Evolutionary conservation across 1,140 invertebrate species (phyloP).

Genomic region (Sarcophaga bullata): DNA sequence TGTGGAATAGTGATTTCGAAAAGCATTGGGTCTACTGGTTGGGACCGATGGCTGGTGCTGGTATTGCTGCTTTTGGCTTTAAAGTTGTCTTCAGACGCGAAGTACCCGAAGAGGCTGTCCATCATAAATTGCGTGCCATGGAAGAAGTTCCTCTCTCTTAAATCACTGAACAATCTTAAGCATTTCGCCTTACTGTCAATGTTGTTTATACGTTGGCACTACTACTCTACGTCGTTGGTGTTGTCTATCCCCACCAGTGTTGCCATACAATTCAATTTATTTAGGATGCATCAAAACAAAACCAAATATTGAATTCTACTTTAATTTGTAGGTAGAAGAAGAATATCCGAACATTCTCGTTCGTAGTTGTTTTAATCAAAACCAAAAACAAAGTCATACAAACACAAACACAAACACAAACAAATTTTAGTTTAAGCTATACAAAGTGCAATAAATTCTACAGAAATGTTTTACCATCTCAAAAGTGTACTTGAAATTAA

Average conservation of each 20-base stretch:
- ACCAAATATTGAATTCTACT: neutral
- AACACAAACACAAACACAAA: too few relatives aligned
- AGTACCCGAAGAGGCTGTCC: constrained; percentile 53
- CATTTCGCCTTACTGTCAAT: neutral
- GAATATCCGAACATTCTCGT: too few relatives aligned
- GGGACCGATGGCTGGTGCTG: constrained; percentile 73
- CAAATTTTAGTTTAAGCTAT: too few relatives aligned
- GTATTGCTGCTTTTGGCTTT: constrained; percentile 71
- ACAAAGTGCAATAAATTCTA: too few relatives aligned
- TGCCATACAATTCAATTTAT: neutral
- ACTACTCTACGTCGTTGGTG: neutral
- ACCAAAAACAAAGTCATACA: too few relatives aligned
- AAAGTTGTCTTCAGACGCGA: constrained; percentile 69
- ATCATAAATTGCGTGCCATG: constrained; percentile 56
- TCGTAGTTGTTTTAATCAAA: too few relatives aligned
- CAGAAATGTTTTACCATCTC: too few relatives aligned
- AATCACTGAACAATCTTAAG: constrained; percentile 16
- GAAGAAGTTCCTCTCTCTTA: constrained; percentile 61
- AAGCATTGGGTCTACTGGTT: constrained; percentile 85
- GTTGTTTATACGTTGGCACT: neutral
- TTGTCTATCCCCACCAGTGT: neutral
- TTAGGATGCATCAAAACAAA: neutral
- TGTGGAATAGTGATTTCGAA: constrained; percentile 75
- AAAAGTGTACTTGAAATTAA: too few relatives aligned
- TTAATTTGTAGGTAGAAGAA: too few relatives aligned